Conservation (phyloP, 1,140 invertebrate genomes). For the Meloidogyne chitwoodi region DNA sequence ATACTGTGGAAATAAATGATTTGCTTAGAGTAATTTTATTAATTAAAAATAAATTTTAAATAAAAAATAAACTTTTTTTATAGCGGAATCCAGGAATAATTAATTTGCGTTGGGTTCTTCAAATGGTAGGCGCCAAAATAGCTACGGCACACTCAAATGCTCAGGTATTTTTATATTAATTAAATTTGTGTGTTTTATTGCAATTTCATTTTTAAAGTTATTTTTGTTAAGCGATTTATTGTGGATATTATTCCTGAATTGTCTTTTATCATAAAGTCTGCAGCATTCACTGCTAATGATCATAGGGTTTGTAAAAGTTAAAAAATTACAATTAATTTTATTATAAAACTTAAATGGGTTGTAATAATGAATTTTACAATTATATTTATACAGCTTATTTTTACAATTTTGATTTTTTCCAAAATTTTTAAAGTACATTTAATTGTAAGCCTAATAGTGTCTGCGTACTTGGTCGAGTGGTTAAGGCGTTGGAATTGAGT, state of each 20-base stretch:
- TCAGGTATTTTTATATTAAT: not conserved
- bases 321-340: slow-evolving; percentile 13
- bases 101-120: slow-evolving; percentile 48
- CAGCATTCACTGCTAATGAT: slow-evolving; percentile 22
- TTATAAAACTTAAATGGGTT: too few relatives aligned
- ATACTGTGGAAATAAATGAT: slow-evolving; percentile 51
- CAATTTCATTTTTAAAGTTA: not conserved
- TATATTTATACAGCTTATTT: too few relatives aligned
- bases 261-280: slow-evolving; percentile 41
- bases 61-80: slow-evolving; percentile 17
- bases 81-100: slow-evolving; percentile 47
- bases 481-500: too few relatives aligned
- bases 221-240: slow-evolving; percentile 38
- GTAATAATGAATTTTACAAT: too few relatives aligned
- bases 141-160: slow-evolving; percentile 22
- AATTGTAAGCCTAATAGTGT: too few relatives aligned
- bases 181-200: not conserved
- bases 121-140: slow-evolving; percentile 51
- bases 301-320: not conserved
- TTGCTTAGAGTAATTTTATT: slow-evolving; percentile 37
- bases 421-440: too few relatives aligned
- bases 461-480: not conserved
- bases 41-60: not conserved
- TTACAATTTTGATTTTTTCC: too few relatives aligned
- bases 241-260: slow-evolving; percentile 52